Evolutionary conservation across 2,888 invertebrate genomes (phyloP), one percentile per base, ranked within the genome.

Genomic region (Trachelus troglodyta): DNA sequence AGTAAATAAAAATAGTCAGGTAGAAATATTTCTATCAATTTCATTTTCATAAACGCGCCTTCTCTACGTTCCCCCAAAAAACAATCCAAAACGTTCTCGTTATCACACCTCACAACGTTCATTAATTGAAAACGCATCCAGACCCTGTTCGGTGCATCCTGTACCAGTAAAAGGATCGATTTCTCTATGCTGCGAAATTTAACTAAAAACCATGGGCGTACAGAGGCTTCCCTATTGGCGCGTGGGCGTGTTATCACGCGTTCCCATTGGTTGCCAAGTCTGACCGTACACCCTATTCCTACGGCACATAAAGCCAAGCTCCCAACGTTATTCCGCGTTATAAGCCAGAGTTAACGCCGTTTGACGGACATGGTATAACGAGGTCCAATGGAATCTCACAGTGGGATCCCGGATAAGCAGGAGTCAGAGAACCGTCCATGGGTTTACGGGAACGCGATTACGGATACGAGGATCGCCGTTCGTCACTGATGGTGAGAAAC

Each of bases 171-270:
- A 15, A 15, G 15, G 73, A 71, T 69, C 76, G 77, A 77, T 77
- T 75, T 75, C 68, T 69, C 34, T 71, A 73, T 12, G 2, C 35
- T 34, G 68, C 74, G 35, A 68, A 74, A 23, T 73, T 73, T 84
- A 77, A 81, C 88, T 89, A 90, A 90, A 90, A 90, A 34, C 89
- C 89, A 89, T 90, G 90, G 91, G 91, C 91, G 91, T 90, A 86
- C 83, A 86, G 81, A 83, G 82, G 84, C 85, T 86, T 85, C 83
- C 88, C 82, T 83, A 90, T 90, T 91, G 90, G 90, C 80, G 86
- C 86, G 90, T 89, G 89, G 91, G 90, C 90, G 90, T 56, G 56
- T 89, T 87, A 87, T 89, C 86, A 83, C 80, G 80, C 74, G 40
- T 34, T 80, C 81, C 82, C 82, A 89, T 89, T 89, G 89, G 89